Percentiles rank a stretch among this genome's conserved stretches.
Conservation (phyloP, 2,888 invertebrate species). For the Microctonus aethiopoides region DNA sequence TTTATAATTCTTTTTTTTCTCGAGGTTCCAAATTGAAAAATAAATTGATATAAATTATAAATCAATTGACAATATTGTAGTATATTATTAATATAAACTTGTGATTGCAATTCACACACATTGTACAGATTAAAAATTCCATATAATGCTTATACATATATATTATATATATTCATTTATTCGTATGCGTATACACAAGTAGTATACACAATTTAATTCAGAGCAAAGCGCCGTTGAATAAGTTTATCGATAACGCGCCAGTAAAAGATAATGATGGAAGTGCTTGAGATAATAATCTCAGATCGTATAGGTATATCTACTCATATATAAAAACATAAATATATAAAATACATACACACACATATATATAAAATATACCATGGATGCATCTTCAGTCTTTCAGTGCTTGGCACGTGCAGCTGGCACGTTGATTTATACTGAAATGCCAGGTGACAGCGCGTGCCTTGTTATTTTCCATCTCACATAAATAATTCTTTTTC, state of each 20-base stretch:
- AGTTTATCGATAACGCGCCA: constrained; percentile 12
- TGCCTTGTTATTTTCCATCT: constrained; percentile 24
- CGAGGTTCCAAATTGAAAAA: no score
- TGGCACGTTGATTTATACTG: constrained; percentile 45
- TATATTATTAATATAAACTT: no score
- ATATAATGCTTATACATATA: no score
- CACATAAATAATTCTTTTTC: background rate
- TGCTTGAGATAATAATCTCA: constrained; percentile 6
- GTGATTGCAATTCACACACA: no score
- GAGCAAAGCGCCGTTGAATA: background rate
- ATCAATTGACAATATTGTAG: no score
- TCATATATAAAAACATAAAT: background rate
- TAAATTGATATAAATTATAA: no score
- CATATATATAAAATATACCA: background rate
- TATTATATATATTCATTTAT: background rate
- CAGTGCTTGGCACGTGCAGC: constrained; percentile 37
- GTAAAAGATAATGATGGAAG: constrained; percentile 20
- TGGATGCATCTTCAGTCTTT: constrained; percentile 16
- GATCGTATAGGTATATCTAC: background rate
- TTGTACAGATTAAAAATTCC: no score
- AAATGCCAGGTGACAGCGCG: constrained; percentile 42
- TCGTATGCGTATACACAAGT: no score
- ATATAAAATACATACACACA: no score
- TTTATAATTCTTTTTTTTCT: no score
- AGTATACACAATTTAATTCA: constrained; percentile 8